Percentiles rank a stretch among this genome's conserved stretches.
These are phyloP conservation scores for Erythrocercus mccallii DNA, from an alignment of 2,113 vertebrate genomes.

Conservation along the genomic window DNA sequence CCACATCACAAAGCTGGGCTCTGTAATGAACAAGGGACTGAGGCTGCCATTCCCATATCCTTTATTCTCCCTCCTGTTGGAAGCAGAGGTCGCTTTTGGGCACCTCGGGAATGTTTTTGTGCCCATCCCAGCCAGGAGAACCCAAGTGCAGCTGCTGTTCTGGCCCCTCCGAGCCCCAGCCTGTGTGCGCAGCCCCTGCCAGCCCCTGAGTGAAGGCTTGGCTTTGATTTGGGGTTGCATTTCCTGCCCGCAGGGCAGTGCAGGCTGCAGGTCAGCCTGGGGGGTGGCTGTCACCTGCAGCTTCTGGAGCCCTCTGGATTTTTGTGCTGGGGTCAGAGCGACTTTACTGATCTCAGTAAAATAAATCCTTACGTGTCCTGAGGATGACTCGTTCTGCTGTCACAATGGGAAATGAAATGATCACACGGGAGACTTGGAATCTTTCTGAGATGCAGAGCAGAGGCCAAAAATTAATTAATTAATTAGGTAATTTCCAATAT, in stretches of 20 bases:
- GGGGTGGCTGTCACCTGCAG: neutral
- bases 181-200: neutral
- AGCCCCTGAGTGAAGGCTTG: neutral
- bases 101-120: neutral
- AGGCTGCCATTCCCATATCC: neutral
- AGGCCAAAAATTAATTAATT: no score
- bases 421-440: no score
- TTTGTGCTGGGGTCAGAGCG: no score
- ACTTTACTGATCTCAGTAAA: no score
- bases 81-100: neutral
- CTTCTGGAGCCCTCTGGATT: no score
- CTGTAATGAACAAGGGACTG: rapidly evolving
- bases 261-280: neutral
- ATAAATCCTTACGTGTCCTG: no score
- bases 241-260: neutral
- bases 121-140: neutral
- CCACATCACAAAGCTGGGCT: rapidly evolving
- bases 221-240: neutral
- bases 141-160: neutral
- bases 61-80: neutral
- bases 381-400: no score
- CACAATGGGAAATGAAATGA: no score
- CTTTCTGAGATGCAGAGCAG: no score
- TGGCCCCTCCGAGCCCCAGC: neutral
- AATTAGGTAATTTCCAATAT: no score